phyloP scores from a whole-genome alignment of 1,140 invertebrate species.

The Heliconius hermathena region DNA sequence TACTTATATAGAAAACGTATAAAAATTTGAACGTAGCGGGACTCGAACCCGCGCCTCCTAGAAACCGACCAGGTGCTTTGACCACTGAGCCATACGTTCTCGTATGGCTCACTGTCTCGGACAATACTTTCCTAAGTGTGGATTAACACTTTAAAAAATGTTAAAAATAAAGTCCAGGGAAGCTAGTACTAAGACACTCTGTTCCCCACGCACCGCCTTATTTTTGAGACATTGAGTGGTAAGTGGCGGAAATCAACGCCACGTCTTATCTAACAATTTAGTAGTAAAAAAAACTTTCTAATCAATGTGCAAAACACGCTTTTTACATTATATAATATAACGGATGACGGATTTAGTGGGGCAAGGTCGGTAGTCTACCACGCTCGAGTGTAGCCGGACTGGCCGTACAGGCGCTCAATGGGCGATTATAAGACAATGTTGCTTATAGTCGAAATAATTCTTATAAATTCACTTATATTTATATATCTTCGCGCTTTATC shows the following conservation, averaged over 20 bases:
- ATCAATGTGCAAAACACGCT: not conserved
- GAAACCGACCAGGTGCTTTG: too few relatives aligned
- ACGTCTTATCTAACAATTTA: too few relatives aligned
- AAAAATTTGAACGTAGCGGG: too few relatives aligned
- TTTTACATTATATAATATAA: constrained; percentile 9
- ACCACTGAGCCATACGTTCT: too few relatives aligned
- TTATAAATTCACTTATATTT: not conserved
- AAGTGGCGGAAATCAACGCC: too few relatives aligned
- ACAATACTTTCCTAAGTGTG: too few relatives aligned
- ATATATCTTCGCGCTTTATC: not conserved
- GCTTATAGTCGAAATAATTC: not conserved
- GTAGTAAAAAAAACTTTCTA: not conserved
- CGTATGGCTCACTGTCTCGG: too few relatives aligned
- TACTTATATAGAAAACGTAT: too few relatives aligned
- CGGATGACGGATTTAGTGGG: not conserved
- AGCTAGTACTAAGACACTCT: not conserved
- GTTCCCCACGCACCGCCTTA: not conserved
- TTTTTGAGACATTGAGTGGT: too few relatives aligned
- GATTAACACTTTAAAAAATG: too few relatives aligned
- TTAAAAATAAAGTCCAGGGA: not conserved
- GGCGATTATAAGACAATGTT: not conserved
- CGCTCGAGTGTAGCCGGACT: not conserved
- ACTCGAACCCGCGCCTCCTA: too few relatives aligned
- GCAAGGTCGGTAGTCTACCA: constrained; percentile 1
- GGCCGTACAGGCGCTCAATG: not conserved